These are phyloP conservation scores for Anhinga anhinga DNA, from an alignment of 2,113 vertebrate species.

Conservation along the genomic window DNA sequence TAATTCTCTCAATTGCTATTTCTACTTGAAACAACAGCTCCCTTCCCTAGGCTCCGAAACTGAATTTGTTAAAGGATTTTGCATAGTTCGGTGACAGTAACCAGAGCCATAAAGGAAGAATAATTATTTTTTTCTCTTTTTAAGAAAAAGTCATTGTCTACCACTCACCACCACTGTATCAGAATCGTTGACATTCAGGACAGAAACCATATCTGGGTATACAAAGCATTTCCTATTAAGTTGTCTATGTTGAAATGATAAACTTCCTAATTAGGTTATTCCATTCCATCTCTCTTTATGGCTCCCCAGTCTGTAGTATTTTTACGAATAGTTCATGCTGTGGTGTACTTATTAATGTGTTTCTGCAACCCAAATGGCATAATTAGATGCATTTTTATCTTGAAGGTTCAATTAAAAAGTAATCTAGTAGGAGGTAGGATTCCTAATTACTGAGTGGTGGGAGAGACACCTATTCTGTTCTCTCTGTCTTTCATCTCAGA, in stretches of 20 bases:
- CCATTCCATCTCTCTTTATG: background rate
- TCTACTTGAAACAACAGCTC: background rate
- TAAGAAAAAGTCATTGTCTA: background rate
- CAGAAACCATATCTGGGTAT: background rate
- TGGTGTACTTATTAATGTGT: background rate
- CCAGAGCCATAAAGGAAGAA: background rate
- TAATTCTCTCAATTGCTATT: background rate
- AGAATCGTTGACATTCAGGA: background rate
- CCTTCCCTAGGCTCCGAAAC: background rate
- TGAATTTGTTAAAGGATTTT: background rate
- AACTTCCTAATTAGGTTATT: background rate
- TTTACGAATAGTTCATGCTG: constrained; percentile 18
- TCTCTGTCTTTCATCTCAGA: constrained; percentile 9
- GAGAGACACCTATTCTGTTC: background rate
- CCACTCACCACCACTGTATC: background rate
- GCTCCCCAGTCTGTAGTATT: background rate
- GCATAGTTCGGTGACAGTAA: background rate
- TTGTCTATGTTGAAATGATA: background rate
- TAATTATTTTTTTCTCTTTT: background rate
- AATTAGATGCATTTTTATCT: constrained; percentile 37
- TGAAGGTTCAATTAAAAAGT: constrained; percentile 39
- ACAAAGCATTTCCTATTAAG: background rate
- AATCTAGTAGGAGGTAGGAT: background rate
- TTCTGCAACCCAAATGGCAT: background rate
- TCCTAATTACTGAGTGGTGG: constrained; percentile 9